Base-by-base conservation (phyloP, 2,797 vertebrate species). In the Clarias laeviceps region DNA sequence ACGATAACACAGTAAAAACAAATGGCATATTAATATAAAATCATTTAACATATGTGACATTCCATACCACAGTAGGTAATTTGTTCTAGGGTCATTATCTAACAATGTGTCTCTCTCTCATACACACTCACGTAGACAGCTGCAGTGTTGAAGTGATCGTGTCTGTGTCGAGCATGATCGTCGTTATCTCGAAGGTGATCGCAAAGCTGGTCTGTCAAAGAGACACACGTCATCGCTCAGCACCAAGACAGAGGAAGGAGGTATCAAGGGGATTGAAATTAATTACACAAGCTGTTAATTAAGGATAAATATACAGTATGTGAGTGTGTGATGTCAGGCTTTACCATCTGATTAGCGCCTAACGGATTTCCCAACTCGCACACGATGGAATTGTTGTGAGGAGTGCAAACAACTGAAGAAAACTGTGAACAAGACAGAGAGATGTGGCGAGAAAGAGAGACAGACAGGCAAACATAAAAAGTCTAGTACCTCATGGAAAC, bases 331-430 rank as follows among this genome's bases (percentile, higher is more conserved):
- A 62, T 17, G 37, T 27, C 32, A 45, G 24, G 74, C 5, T 72
- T 45, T 88, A 96, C 95, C 91, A 65, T 72, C 24, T 96, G 95
- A 90, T 96, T 95, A 88, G 88, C 94, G 90, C 92, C 94, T 88
- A 99, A 97, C 0, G 98, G 97, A 88, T 98, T 97, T 32, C 97
- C 97, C 86, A 99, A 92, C 29, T 96, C 93, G 40, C 97, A 98
- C 54, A 95, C 57, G 59, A 97, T 93, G 84, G 70, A 69, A 0
- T 45, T 82, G 11, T 92, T 90, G 0, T 92, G 90, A 0, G 89
- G 57, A 50, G 73, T 80, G 82, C 91, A 93, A 7, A 65, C 5
- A 22, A 92, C 82, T 3, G 1, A 37, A 24, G 83, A 17, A 37
- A 2, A n/a, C 32, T 65, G 37, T 54, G 22, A 27, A 56, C n/a